Evolutionary conservation across 1,140 invertebrate species (phyloP).

Genomic region (Lasaia peninsularis): DNA sequence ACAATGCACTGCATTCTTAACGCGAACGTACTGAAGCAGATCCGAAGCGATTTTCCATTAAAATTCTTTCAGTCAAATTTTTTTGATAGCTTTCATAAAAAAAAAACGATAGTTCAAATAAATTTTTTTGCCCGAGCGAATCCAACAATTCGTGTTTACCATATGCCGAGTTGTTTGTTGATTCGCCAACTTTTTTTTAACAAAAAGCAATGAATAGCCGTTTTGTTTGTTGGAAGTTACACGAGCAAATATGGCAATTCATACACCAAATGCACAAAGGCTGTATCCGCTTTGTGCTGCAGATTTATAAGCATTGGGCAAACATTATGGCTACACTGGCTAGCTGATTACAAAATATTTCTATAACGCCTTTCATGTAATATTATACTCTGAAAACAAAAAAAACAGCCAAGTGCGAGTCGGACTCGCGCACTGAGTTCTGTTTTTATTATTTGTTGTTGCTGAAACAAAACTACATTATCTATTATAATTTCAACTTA

Average conservation of each 20-base stretch:
- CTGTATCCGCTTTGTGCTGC: background rate
- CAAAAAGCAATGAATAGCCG: background rate
- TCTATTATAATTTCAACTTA: too few species aligned
- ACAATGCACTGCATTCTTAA: too few species aligned
- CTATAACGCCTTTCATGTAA: background rate
- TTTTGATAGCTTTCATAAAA: background rate
- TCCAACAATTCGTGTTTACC: background rate
- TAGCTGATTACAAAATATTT: background rate
- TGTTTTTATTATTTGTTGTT: too few species aligned
- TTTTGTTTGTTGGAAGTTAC: conserved; percentile 7
- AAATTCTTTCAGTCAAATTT: background rate
- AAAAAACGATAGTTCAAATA: background rate
- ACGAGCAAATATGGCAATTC: conserved; percentile 5
- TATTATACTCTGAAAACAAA: background rate
- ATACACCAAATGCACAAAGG: conserved; percentile 3
- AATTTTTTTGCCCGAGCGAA: background rate
- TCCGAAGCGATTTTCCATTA: too few species aligned
- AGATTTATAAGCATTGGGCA: background rate
- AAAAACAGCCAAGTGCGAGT: background rate
- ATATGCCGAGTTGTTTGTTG: background rate
- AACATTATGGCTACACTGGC: background rate
- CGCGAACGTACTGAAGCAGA: too few species aligned
- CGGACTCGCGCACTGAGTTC: too few species aligned
- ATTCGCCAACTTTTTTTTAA: conserved; percentile 8
- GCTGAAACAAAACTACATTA: too few species aligned